Base-by-base conservation (phyloP, 2,888 invertebrate species). In the Emmelina monodactyla region DNA sequence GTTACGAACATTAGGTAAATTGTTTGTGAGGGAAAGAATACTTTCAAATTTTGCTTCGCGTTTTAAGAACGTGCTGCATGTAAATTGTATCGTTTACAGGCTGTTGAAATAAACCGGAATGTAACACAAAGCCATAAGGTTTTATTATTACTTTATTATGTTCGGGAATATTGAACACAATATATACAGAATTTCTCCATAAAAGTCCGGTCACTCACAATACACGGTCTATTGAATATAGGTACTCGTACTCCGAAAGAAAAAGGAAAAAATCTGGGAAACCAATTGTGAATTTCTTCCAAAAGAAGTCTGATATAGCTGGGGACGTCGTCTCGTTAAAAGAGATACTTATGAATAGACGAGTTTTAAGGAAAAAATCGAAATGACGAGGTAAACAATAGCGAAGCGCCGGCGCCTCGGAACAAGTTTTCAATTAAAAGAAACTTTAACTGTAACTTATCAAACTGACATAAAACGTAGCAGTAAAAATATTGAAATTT, bases 341-440 rank as follows among this genome's bases (percentile, higher is more conserved):
- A 58, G 49, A 55, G 51, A 57, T 58, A 58, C 58, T 62, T 57
- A 57, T 54, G 49, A 61, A 62, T 55, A 50, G 51, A 48, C 43
- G 42, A 55, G 51, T 53, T 56, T 61, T 53, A 45, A 40, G 46
- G 42, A 37, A 40, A 53, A 60, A 60, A 62, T 49, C 49, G 39
- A 55, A 55, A 53, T 53, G 45, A 49, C 51, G 50, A 49, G 39
- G 52, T 49, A 60, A 58, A 67, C 60, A 65, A 68, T 60, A 55
- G 53, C 43, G 42, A 41, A 43, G 50, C 48, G 39, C 31, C 38
- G 48, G 32, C 19, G 52, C 50, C 52, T 42, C 45, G 47, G 48
- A 38, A 55, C 51, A 63, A 64, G 54, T 62, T 64, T 63, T 58
- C 60, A 56, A 58, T 61, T 52, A 55, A 57, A 55, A 49, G 47